Percentiles rank a stretch among this genome's conserved stretches.
Evolutionary conservation across 2,888 invertebrate genomes (phyloP).

Genomic region (Osmoderma eremita): DNA sequence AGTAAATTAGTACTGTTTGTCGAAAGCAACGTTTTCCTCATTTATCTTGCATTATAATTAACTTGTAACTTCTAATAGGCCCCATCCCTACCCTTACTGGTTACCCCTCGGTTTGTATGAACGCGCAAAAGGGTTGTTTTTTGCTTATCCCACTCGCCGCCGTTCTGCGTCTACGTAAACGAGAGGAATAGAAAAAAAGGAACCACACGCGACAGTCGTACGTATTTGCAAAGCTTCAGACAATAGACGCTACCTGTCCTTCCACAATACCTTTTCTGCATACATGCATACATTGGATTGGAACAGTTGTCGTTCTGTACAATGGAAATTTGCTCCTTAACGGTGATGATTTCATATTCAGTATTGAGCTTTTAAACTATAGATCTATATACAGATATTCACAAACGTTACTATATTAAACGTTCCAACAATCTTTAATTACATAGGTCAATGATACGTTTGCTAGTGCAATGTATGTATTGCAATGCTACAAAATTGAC

Average conservation of each 20-base stretch:
- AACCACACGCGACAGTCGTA: conserved; percentile 26
- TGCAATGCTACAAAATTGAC: too few relatives aligned
- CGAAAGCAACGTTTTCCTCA: conserved; percentile 32
- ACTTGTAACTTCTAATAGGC: conserved; percentile 29
- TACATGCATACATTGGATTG: conserved; percentile 35
- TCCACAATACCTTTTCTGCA: conserved; percentile 5
- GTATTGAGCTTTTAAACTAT: too few relatives aligned
- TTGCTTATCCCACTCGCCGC: background rate
- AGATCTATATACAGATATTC: too few relatives aligned
- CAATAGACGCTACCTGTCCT: conserved; percentile 30
- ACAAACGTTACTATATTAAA: too few relatives aligned
- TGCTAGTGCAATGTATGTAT: too few relatives aligned
- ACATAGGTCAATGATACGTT: background rate
- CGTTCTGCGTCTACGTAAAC: background rate
- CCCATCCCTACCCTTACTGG: background rate
- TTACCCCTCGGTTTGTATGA: conserved; percentile 5
- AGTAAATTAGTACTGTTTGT: conserved; percentile 34
- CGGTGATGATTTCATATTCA: conserved; percentile 12
- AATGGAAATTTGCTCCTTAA: conserved; percentile 3
- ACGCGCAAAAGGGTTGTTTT: conserved; percentile 20
- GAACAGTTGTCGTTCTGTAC: conserved; percentile 24
- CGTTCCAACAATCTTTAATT: background rate
- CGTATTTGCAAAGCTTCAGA: background rate
- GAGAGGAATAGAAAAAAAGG: background rate
- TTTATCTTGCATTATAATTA: conserved; percentile 37